phyloP scores from a whole-genome alignment of 1,140 invertebrate genomes.

The Pollicipes pollicipes region DNA sequence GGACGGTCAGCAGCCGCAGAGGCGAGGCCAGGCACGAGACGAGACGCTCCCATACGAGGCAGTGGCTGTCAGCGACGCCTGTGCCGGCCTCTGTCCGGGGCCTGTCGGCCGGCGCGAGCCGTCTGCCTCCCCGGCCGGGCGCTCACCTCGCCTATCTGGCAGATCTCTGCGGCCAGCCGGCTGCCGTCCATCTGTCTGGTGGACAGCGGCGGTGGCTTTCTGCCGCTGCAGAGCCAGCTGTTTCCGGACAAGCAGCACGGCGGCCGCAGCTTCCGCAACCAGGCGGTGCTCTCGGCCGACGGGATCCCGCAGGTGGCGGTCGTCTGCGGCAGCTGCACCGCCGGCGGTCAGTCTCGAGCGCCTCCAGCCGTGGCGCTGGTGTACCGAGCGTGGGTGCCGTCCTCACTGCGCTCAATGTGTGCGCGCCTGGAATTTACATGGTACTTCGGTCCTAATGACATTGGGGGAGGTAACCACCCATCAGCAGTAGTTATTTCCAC shows the following conservation, averaged over 20 bases:
- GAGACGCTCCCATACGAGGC: too few relatives aligned
- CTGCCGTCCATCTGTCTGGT: conserved; percentile 25
- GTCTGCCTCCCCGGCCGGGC: conserved; percentile 18
- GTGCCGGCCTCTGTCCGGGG: conserved; percentile 1
- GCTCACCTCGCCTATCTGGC: conserved; percentile 26
- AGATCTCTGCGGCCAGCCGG: conserved; percentile 29
- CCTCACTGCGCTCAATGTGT: too few relatives aligned
- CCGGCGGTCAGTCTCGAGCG: too few relatives aligned
- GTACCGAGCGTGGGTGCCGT: too few relatives aligned
- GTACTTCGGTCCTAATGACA: too few relatives aligned
- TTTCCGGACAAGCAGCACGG: conserved; percentile 24
- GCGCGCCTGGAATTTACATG: too few relatives aligned
- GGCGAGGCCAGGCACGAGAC: too few relatives aligned
- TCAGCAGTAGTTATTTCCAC: too few relatives aligned
- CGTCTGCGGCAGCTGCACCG: conserved; percentile 34
- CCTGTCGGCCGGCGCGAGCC: conserved; percentile 11
- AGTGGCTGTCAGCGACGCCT: background rate
- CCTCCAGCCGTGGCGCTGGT: too few relatives aligned
- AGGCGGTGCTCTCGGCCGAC: conserved; percentile 16
- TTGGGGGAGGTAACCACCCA: too few relatives aligned
- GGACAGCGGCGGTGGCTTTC: conserved; percentile 23
- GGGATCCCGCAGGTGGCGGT: conserved; percentile 24
- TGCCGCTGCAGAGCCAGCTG: conserved; percentile 23
- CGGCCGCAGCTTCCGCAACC: conserved; percentile 20
- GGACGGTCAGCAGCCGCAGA: too few relatives aligned